Base-by-base conservation (phyloP, 2,113 vertebrate genomes). In the Glaucidium brasilianum region DNA sequence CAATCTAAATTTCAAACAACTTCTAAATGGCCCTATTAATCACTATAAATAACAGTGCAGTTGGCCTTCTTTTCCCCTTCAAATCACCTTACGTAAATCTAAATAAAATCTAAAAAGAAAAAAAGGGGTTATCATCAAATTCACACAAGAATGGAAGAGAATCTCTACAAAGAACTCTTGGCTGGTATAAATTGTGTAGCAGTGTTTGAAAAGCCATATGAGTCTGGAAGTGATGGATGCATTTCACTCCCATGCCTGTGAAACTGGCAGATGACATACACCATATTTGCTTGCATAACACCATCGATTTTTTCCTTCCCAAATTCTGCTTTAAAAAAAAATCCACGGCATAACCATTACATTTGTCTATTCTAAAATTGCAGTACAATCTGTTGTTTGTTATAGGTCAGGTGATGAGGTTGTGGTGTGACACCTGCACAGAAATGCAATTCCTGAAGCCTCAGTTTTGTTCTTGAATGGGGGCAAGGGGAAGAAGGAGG, bases 1-100 rank as follows among this genome's bases (percentile, higher is more conserved):
- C 97, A 98, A 98, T 98, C 95, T 95, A 91, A 96, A 97, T 97
- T 98, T 96, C 96, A 94, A 98, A 97, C 97, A 97, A 97, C 92
- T 96, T 98, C 95, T 97, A 97, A 98, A 97, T 97, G 77, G 95
- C 96, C 81, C 98, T 97, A 98, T 99, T 98, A 98, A 98, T 98
- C 98, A 98, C 94, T 95, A 95, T 97, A 96, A 98, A 97, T 98
- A 97, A 96, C 95, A 85, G 81, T 64, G 92, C 85, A 96, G 85
- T 92, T 97, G 91, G 95, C 93, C 94, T 96, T 97, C 85, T 88
- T 94, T 92, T 96, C 96, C 83, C 97, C 97, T 97, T 97, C 97
- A 97, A 95, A 80, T 96, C 96, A 94, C 97, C 97, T 95, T 88
- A 96, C 3, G 66, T 92, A 97, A 96, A 97, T 94, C 93, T 91